These are phyloP conservation scores for Rotaria sp. DNA, from an alignment of 2,888 invertebrate genomes.

Conservation along the genomic window DNA sequence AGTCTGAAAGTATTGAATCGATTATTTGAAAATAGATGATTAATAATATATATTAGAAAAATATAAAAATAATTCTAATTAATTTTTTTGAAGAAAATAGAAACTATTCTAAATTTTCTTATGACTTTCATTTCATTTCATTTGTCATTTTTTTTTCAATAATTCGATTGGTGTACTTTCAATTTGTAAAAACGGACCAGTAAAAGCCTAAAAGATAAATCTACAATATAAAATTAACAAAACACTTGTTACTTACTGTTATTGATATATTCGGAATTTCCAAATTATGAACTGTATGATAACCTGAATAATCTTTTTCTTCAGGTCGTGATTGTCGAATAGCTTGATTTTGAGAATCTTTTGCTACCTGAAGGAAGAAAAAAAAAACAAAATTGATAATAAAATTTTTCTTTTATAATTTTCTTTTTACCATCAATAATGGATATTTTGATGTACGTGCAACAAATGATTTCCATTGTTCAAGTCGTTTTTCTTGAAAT, in stretches of 20 bases:
- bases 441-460: constrained; percentile 36
- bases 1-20: no score
- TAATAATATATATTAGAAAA: not conserved
- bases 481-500: constrained; percentile 33
- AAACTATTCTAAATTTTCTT: not conserved
- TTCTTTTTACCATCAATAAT: constrained; percentile 26
- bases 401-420: not conserved
- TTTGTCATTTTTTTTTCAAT: not conserved
- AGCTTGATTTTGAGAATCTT: constrained; percentile 35
- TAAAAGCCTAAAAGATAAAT: not conserved
- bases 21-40: no score
- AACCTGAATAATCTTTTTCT: constrained; percentile 28
- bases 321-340: constrained; percentile 39
- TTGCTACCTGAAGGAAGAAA: not conserved
- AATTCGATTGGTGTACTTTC: not conserved
- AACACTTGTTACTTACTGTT: constrained; percentile 30
- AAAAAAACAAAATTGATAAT: not conserved
- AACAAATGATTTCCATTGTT: constrained; percentile 39
- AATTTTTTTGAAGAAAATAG: no score
- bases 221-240: not conserved
- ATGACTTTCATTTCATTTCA: not conserved
- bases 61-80: not conserved
- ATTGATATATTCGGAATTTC: constrained; percentile 40
- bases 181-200: not conserved
- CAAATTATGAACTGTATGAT: constrained; percentile 38